Base-by-base conservation (phyloP, 2,113 vertebrate species). In the Gavia stellata region DNA sequence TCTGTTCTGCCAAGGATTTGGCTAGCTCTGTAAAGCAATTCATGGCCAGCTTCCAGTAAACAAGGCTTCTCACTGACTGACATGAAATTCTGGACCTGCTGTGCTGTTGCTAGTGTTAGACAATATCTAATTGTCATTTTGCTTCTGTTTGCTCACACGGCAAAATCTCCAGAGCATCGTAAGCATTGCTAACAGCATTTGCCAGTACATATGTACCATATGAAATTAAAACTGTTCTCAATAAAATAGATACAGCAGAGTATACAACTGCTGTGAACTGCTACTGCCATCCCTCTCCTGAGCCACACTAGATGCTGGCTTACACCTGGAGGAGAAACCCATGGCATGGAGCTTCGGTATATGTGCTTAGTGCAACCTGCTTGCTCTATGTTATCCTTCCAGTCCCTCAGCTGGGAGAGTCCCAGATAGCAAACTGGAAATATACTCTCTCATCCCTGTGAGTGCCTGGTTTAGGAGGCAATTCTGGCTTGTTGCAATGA, bases 111-210 rank as follows among this genome's bases (percentile, higher is more conserved):
- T 91, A 79, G 52, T 34, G 4, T 93, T 89, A 94, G 72, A 90
- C 93, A 96, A 94, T 93, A 75, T 63, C 85, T 94, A 91, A 92
- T 97, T 97, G 90, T 91, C 92, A 91, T 94, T 97, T 96, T 75
- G 66, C 52, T 95, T 95, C 90, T 88, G 93, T 86, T 87, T 81
- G 79, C 58, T 95, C 86, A 82, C 61, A 91, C 4, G 4, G 68
- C 71, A 92, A 92, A 88, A 86, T 52, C 92, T 90, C 77, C 42
- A 81, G 90, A 92, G 92, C 55, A 86, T 49, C 14, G 2, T 42
- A 92, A 90, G 53, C 53, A 67, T 52, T 90, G 63, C 74, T 97
- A 92, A 88, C 84, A 85, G 58, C 2, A 7, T 70, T 95, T 95
- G 73, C 40, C 58, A 62, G 81, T 92, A 94, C 83, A 47, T 62